These are phyloP conservation scores for Leptinotarsa texana DNA, from an alignment of 1,140 invertebrate genomes.

Conservation along the genomic window DNA sequence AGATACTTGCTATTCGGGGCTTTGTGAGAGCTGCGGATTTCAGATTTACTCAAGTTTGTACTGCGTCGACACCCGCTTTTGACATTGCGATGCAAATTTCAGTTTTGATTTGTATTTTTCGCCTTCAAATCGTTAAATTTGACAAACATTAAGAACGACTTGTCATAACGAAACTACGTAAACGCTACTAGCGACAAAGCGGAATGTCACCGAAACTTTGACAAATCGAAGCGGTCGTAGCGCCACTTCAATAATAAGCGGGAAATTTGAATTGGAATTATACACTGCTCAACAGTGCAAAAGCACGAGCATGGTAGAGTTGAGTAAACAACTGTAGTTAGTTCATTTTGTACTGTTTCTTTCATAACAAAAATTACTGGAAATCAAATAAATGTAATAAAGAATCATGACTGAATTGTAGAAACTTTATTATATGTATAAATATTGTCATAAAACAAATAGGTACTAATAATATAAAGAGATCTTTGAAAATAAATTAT, in stretches of 20 bases:
- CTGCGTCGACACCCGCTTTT: no score
- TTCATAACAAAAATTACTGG: no score
- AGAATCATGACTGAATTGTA: no score
- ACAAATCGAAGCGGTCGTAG: slow-evolving; percentile 18
- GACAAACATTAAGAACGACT: slow-evolving; percentile 17
- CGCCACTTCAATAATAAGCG: slow-evolving; percentile 1
- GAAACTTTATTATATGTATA: no score
- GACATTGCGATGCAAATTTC: not conserved
- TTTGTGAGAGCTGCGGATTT: not conserved
- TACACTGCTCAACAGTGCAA: slow-evolving; percentile 9
- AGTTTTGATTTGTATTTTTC: slow-evolving; percentile 10
- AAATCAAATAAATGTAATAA: no score
- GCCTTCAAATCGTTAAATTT: slow-evolving; percentile 17
- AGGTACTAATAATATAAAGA: no score
- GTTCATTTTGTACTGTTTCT: no score
- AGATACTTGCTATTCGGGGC: slow-evolving; percentile 3
- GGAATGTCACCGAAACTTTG: slow-evolving; percentile 13
- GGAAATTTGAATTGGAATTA: not conserved
- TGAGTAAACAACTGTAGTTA: no score
- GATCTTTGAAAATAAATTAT: no score
- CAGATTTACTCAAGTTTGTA: no score
- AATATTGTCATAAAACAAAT: no score
- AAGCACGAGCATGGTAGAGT: not conserved
- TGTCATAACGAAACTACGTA: slow-evolving; percentile 25
- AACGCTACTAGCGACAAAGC: slow-evolving; percentile 14